phyloP scores from a whole-genome alignment of 1,140 invertebrate genomes.

The Solenopsis invicta region DNA sequence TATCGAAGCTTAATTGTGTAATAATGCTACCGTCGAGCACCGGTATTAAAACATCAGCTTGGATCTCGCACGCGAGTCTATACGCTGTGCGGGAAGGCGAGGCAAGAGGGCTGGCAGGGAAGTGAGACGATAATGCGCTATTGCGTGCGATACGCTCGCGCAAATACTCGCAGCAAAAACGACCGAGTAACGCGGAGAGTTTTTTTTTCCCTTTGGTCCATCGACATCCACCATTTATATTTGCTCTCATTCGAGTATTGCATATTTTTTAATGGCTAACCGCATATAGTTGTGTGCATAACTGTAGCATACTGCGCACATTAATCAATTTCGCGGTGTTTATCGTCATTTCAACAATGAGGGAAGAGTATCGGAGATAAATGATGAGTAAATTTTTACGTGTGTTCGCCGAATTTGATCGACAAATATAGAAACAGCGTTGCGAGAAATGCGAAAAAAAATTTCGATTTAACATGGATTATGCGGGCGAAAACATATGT shows the following conservation, averaged over 20 bases:
- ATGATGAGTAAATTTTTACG: slow-evolving; percentile 45
- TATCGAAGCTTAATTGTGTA: slow-evolving; percentile 66
- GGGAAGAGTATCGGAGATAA: background rate
- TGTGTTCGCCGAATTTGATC: slow-evolving; percentile 5
- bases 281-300: background rate
- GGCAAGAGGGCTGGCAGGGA: background rate
- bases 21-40: slow-evolving; percentile 54
- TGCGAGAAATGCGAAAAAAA: slow-evolving; percentile 5
- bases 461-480: slow-evolving; percentile 50
- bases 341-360: slow-evolving; percentile 34
- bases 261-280: slow-evolving; percentile 9
- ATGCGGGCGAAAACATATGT: slow-evolving; percentile 23
- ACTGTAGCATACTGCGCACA: background rate
- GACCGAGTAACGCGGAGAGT: background rate
- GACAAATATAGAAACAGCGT: slow-evolving; percentile 36
- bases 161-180: slow-evolving; percentile 34
- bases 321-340: slow-evolving; percentile 52
- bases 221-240: slow-evolving; percentile 24
- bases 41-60: slow-evolving; percentile 54
- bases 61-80: slow-evolving; percentile 31
- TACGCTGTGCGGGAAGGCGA: background rate
- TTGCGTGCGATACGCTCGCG: background rate
- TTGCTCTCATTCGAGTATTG: slow-evolving; percentile 22
- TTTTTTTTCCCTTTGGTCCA: slow-evolving; percentile 9
- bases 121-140: slow-evolving; percentile 30